Base-by-base conservation (phyloP, 1,140 invertebrate species). In the Cotesia vestalis region DNA sequence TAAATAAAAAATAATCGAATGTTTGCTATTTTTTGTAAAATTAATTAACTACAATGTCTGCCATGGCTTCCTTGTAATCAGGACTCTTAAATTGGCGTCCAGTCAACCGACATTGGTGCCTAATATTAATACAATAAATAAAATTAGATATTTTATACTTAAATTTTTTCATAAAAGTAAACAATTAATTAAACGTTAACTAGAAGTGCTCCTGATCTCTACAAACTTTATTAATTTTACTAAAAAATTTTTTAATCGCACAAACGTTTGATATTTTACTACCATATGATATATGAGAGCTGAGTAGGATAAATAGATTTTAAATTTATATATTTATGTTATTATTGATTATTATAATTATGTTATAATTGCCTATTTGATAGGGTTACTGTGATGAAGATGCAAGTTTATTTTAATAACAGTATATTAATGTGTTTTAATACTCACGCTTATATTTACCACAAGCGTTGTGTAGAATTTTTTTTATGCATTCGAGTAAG, bases 61-160 rank as follows among this genome's bases (percentile, higher is more conserved):
- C 63, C 63, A 66, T 66, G 63, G 63, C 63, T 66, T 71, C 61
- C 69, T 66, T 53, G 53, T 34, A 71, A 53, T 59, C 60, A 71
- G 46, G 62, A 40, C 14, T 71, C 55, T 62, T 55, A 11, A 46
- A 46, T 51, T 46, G 14, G 53, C 34, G 5, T 55, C 35, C 55
- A 59, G 53, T 11, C 4, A 38, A 36, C 34, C 2, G 67, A 61
- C 34, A 69, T 69, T 60, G 57, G 57, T 69, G 59, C 67, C 57
- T 69, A 55, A 34, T 20, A 61, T 61, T 20, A 59, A 61, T 3
- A 46, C 60, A 57, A 11, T 40, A 61, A 46, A 61, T 64, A 55
- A 55, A 55, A 68, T 17, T 60, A n/a, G 34, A 38, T 40, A 52
- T 70, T 63, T 70, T 52, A 9, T 11, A 59, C 35, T 60, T 11